Percentiles rank a stretch among this genome's conserved stretches.
These are phyloP conservation scores for Drosophila pseudoananassae DNA, from an alignment of 1,140 invertebrate genomes.

Conservation along the genomic window DNA sequence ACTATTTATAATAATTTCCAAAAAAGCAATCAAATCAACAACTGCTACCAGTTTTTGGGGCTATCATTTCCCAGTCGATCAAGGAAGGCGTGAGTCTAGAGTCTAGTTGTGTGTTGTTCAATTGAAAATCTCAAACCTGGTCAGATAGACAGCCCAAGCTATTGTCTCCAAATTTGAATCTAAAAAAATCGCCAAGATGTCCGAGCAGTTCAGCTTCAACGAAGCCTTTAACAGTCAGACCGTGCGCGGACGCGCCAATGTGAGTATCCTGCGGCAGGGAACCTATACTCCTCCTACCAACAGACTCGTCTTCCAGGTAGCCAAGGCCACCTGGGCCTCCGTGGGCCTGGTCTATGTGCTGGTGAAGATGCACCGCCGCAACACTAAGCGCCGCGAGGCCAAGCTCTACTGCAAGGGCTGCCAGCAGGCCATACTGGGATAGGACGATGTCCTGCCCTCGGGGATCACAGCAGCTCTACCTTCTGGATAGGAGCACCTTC, in stretches of 20 bases:
- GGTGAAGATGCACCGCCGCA: constrained; percentile 52
- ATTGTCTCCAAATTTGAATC: too few relatives aligned
- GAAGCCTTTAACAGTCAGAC: constrained; percentile 52
- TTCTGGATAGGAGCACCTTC: too few relatives aligned
- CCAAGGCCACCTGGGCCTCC: constrained; percentile 64
- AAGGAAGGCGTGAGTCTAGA: too few relatives aligned
- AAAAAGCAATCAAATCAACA: too few relatives aligned
- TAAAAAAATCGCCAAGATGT: constrained; percentile 13
- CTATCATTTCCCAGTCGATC: too few relatives aligned
- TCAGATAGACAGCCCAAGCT: too few relatives aligned
- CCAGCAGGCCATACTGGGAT: constrained; percentile 37
- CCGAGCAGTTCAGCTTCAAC: constrained; percentile 48
- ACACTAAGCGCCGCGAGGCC: constrained; percentile 44
- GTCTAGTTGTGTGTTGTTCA: too few relatives aligned
- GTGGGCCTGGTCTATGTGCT: constrained; percentile 59
- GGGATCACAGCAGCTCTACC: too few relatives aligned
- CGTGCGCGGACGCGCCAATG: constrained; percentile 65
- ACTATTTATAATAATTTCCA: too few relatives aligned
- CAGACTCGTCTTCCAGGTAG: constrained; percentile 86
- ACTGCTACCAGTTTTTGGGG: too few relatives aligned
- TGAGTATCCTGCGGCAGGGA: constrained; percentile 22
- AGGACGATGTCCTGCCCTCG: background rate
- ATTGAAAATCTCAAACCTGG: too few relatives aligned
- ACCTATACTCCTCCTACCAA: background rate
- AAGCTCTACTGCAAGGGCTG: constrained; percentile 60